These are phyloP conservation scores for Notothenia coriiceps DNA, from an alignment of 2,113 vertebrate genomes.

Conservation along the genomic window DNA sequence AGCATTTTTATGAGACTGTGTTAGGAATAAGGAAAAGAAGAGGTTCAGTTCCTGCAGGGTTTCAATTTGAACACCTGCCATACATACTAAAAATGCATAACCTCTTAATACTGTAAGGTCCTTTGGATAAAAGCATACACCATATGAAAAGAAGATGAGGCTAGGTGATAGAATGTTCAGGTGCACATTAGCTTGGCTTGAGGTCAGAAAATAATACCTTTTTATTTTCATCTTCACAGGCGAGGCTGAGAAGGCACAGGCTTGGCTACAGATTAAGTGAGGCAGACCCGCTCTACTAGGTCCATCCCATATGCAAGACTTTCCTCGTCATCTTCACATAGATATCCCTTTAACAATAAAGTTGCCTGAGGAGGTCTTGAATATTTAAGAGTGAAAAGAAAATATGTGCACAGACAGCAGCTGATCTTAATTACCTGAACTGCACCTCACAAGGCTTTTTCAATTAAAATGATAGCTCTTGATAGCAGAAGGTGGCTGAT, in stretches of 20 bases:
- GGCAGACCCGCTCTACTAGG: neutral
- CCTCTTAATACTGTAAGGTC: neutral
- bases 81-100: neutral
- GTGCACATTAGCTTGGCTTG: conserved; percentile 25
- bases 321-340: neutral
- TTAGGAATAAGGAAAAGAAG: neutral
- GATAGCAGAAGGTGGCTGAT: conserved; percentile 12
- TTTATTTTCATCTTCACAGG: conserved; percentile 50
- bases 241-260: conserved; percentile 38
- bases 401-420: conserved; percentile 2
- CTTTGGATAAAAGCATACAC: conserved; percentile 26
- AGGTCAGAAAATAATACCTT: conserved; percentile 57
- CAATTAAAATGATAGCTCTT: conserved; percentile 15
- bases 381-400: conserved; percentile 25
- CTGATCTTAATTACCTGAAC: conserved; percentile 34
- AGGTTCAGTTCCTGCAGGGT: neutral
- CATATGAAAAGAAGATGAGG: conserved; percentile 38
- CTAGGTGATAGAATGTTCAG: conserved; percentile 23
- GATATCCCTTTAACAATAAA: conserved; percentile 22
- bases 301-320: conserved; percentile 1
- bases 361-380: conserved; percentile 19
- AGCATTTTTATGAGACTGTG: neutral
- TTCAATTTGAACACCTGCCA: neutral
- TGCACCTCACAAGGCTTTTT: conserved; percentile 22
- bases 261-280: conserved; percentile 37